Evolutionary conservation across 2,113 vertebrate genomes (phyloP).

Genomic region (Neopipo cinnamomea): DNA sequence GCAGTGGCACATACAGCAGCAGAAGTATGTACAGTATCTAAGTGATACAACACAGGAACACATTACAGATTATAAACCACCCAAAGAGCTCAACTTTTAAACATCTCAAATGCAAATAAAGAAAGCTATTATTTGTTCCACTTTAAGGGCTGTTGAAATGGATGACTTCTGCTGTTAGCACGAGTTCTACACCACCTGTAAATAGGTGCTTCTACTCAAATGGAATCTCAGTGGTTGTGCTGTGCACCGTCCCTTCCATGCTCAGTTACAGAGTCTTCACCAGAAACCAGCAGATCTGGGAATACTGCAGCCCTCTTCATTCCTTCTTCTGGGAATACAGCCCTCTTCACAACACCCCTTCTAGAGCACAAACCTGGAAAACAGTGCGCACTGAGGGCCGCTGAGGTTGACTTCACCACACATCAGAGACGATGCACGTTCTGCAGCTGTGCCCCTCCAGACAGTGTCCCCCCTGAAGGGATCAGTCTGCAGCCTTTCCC

Average conservation of each 20-base stretch:
- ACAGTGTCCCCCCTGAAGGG: accelerated
- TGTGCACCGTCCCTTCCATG: accelerated
- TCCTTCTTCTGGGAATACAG: neutral
- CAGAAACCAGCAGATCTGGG: too few species aligned
- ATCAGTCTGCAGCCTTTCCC: accelerated
- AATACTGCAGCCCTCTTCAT: neutral
- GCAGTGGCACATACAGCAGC: neutral
- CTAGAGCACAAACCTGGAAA: neutral
- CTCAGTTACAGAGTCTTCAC: neutral
- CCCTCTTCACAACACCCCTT: accelerated
- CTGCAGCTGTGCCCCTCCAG: accelerated
- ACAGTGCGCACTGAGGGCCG: accelerated
- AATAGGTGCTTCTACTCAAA: neutral
- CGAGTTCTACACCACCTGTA: neutral
- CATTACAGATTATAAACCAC: neutral
- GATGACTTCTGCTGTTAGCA: neutral
- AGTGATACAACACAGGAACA: neutral
- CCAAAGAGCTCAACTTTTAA: neutral
- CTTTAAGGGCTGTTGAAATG: neutral
- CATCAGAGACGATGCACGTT: accelerated
- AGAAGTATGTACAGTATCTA: neutral
- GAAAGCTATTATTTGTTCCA: neutral
- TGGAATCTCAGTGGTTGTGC: accelerated
- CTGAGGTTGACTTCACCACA: accelerated
- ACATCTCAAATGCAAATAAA: neutral